Percentiles rank a stretch among this genome's conserved stretches.
phyloP scores from a whole-genome alignment of 2,888 invertebrate genomes.

The Metallyticus violacea region DNA sequence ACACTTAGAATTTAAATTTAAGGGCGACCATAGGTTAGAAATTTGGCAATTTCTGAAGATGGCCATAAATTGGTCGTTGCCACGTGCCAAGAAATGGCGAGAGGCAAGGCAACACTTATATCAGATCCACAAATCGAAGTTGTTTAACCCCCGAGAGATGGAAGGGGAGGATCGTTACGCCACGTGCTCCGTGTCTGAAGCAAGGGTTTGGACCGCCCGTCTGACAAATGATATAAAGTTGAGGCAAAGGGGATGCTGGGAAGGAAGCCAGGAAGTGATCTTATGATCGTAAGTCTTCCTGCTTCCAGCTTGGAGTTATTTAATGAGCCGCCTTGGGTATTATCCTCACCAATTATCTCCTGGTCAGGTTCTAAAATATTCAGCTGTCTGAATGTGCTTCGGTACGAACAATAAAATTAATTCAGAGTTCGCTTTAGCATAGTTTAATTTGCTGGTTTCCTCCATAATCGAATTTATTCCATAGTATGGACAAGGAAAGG shows the following conservation, averaged over 20 bases:
- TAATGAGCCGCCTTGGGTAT: constrained; percentile 24
- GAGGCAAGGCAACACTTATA: background rate
- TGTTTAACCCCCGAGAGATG: background rate
- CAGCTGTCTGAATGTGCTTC: background rate
- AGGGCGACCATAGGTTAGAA: no score
- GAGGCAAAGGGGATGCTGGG: background rate
- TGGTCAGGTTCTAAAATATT: constrained; percentile 18
- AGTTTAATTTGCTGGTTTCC: constrained; percentile 6
- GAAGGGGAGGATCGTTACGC: background rate
- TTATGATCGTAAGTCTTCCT: background rate
- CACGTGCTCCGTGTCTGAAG: background rate
- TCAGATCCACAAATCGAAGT: background rate
- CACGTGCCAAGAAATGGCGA: background rate
- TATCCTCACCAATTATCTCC: constrained; percentile 20
- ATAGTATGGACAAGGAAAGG: background rate
- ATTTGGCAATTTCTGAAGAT: background rate
- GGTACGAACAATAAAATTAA: constrained; percentile 19
- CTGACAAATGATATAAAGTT: background rate
- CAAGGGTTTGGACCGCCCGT: background rate
- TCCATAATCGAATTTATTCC: background rate
- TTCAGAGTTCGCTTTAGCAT: constrained; percentile 19
- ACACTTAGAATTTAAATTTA: no score
- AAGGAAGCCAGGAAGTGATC: background rate
- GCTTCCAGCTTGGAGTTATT: background rate
- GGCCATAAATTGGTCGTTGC: background rate